Base-by-base conservation (phyloP, 92 coral and sea anemone species). In the Bergia sp. region DNA sequence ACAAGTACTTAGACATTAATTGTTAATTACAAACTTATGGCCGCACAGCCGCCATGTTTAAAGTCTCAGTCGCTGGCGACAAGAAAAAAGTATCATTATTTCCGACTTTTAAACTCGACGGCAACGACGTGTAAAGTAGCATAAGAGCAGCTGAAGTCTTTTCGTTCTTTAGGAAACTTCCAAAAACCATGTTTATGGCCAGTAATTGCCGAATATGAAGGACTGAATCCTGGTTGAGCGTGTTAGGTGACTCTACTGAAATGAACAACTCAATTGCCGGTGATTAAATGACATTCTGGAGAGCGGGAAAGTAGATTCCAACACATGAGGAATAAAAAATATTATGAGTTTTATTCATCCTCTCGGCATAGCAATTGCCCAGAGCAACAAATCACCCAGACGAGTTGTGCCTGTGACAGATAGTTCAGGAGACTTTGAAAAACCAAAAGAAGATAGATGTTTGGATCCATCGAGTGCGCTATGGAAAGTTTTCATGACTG, bases 271-370 rank as follows among this genome's bases (percentile, higher is more conserved):
- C 55, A 3, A 75, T 64, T 64, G 50, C 39, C 37, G 8, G 87
- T 9, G 64, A 83, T 43, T 4, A 45, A 44, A 4, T 42, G 78
- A 21, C 78, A 69, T 4, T 83, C 45, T 23, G 74, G 78, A 83
- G 40, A 69, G 66, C 65, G 7, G 20, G 8, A 29, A 45, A 40
- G 42, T n/a, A 84, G 37, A 15, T 45, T 85, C 15, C 81, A 29
- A 89, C 95, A 80, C 90, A 92, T 90, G 96, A 90, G 61, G 91
- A 91, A 45, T 67, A 20, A 42, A 85, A 64, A 39, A 23, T 66
- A 92, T 38, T 83, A 95, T 95, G 98, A 92, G 93, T 76, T 95
- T 95, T 86, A 90, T 92, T 64, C 94, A 95, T 89, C 93, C 93
- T 42, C 82, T 95, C 57, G 96, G 96, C 86, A 85, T 94, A 69